phyloP scores from a whole-genome alignment of 2,113 vertebrate genomes.

The Syrrhaptes paradoxus region DNA sequence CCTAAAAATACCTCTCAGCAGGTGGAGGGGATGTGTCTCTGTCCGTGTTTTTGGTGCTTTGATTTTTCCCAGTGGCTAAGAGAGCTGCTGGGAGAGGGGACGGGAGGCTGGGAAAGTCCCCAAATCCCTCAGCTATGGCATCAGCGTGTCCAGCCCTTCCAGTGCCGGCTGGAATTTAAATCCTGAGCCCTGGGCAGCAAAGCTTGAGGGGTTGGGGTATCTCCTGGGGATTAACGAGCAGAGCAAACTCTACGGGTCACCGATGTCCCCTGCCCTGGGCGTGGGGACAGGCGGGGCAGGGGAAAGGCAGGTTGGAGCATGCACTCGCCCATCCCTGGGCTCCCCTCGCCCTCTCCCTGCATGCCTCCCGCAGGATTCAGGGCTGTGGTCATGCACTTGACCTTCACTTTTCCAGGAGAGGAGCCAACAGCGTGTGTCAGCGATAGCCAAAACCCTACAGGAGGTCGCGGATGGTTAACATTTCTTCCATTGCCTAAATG shows the following conservation, averaged over 20 bases:
- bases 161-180: background rate
- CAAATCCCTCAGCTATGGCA: background rate
- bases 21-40: background rate
- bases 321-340: constrained; percentile 15
- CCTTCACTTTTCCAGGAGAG: constrained; percentile 48
- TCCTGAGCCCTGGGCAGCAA: background rate
- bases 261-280: background rate
- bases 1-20: background rate
- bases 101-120: background rate
- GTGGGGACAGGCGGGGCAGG: background rate
- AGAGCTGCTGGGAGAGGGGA: background rate
- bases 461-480: background rate
- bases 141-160: background rate
- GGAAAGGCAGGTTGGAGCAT: background rate
- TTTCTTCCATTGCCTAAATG: constrained; percentile 48
- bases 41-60: background rate
- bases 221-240: background rate
- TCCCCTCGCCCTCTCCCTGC: background rate
- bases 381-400: background rate
- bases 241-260: background rate
- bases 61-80: background rate
- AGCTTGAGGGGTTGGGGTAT: background rate
- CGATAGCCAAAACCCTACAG: background rate
- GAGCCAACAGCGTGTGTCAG: background rate
- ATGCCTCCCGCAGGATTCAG: background rate